A percentile compares a stretch with the other conserved stretches of the same genome.
phyloP scores from a whole-genome alignment of 2,797 vertebrate genomes.

The Rhadinocentrus ornatus region DNA sequence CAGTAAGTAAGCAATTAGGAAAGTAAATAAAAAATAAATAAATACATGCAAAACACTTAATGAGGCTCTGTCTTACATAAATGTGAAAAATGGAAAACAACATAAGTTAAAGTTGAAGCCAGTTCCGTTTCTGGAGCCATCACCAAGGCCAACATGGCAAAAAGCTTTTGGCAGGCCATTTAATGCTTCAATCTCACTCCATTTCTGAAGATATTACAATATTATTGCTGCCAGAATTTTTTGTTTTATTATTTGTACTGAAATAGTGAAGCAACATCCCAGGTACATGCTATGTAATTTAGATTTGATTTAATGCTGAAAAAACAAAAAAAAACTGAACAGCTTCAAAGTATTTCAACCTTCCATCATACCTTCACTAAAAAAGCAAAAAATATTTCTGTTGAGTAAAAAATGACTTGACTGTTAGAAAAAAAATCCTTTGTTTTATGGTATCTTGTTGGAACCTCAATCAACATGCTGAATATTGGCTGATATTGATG shows the following conservation, averaged over 20 bases:
- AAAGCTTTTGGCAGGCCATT: conserved; percentile 70
- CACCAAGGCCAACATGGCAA: conserved; percentile 64
- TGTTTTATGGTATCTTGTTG: no score
- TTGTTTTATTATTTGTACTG: background rate
- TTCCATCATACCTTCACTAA: no score
- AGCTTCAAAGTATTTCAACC: no score
- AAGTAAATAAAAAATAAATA: background rate
- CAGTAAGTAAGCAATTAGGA: background rate
- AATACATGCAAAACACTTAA: conserved; percentile 17
- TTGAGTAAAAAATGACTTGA: no score
- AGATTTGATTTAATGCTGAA: no score
- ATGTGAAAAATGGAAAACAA: conserved; percentile 49
- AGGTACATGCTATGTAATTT: background rate
- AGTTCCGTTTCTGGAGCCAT: conserved; percentile 68
- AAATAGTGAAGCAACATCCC: conserved; percentile 7
- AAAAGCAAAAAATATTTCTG: no score
- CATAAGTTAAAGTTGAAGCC: conserved; percentile 59
- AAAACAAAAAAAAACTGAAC: no score
- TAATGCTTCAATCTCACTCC: conserved; percentile 47
- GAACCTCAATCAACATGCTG: no score
- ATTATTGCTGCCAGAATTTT: conserved; percentile 42
- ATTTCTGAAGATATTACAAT: conserved; percentile 50
- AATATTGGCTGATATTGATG: no score
- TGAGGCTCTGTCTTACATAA: conserved; percentile 47
- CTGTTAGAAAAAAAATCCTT: no score